Evolutionary conservation across 2,797 vertebrate genomes (phyloP).

Genomic region (Adrianichthys oophorus): DNA sequence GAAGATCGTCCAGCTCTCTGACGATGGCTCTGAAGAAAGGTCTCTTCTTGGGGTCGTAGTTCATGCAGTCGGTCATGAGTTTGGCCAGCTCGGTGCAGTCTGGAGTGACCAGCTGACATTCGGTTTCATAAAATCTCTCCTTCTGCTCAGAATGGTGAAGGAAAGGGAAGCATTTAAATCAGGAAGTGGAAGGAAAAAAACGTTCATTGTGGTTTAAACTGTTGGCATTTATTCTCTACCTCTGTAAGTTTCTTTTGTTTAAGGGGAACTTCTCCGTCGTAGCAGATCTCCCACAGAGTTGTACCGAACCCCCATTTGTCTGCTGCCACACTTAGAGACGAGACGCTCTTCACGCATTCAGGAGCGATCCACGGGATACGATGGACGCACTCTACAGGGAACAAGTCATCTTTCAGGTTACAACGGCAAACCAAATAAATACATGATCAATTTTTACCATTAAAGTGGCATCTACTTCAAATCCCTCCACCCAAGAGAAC

Average conservation of each 20-base stretch:
- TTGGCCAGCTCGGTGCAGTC: conserved; percentile 92
- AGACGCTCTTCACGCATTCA: conserved; percentile 87
- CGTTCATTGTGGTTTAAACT: background rate
- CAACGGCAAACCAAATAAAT: too few species aligned
- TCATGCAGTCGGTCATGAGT: conserved; percentile 97
- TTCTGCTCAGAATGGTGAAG: conserved; percentile 80
- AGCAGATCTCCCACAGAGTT: conserved; percentile 98
- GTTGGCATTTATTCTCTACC: conserved; percentile 65
- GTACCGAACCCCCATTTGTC: conserved; percentile 99
- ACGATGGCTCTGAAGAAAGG: conserved; percentile 97
- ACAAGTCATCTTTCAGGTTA: too few species aligned
- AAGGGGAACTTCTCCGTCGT: conserved; percentile 92
- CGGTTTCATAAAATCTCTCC: conserved; percentile 90
- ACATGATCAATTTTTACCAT: too few species aligned
- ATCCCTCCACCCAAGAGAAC: too few species aligned
- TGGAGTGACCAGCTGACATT: conserved; percentile 86
- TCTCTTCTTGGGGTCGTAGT: conserved; percentile 93
- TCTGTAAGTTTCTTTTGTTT: conserved; percentile 95
- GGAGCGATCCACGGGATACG: conserved; percentile 97
- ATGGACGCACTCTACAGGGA: conserved; percentile 86
- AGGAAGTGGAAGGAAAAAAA: background rate
- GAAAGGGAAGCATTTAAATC: background rate
- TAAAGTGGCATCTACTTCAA: too few species aligned
- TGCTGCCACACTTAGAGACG: conserved; percentile 86
- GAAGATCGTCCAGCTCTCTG: conserved; percentile 88